Conservation (phyloP, 2,888 invertebrate species). For the Lysandra bellargus region DNA sequence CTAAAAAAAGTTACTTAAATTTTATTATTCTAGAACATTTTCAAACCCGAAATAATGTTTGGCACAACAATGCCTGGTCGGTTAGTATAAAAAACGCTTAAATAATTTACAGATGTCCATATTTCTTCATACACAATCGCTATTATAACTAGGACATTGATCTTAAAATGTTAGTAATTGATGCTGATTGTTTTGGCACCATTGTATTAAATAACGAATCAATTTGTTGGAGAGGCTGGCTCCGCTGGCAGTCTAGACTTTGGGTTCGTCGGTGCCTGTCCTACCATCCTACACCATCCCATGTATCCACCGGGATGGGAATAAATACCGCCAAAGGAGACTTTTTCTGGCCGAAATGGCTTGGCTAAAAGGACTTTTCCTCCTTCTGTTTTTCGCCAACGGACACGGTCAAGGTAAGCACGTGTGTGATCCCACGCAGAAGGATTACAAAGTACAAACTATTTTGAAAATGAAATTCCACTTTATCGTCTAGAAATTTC, state of each 20-base stretch:
- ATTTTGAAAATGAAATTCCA: neutral
- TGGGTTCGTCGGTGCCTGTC: constrained; percentile 44
- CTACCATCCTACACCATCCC: neutral
- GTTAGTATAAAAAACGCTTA: neutral
- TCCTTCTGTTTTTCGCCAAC: constrained; percentile 63
- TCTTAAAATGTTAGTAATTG: constrained; percentile 54
- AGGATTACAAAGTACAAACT: neutral
- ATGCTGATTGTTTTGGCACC: constrained; percentile 72
- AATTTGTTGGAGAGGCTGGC: constrained; percentile 48
- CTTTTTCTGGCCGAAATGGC: constrained; percentile 70
- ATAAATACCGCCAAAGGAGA: constrained; percentile 59
- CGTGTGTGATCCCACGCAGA: neutral
- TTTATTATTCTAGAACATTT: too few relatives aligned
- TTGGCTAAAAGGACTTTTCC: constrained; percentile 60
- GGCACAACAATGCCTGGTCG: too few relatives aligned
- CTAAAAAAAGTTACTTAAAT: too few relatives aligned
- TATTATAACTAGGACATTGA: constrained; percentile 37
- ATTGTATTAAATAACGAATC: constrained; percentile 57
- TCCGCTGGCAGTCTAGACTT: constrained; percentile 52
- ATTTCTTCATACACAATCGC: neutral
- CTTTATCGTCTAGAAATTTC: neutral
- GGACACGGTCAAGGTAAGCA: constrained; percentile 65
- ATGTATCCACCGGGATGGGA: constrained; percentile 64
- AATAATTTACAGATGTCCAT: neutral
- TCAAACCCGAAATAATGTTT: too few relatives aligned